phyloP scores from a whole-genome alignment of 2,113 vertebrate species.

The Campylomormyrus numenius region DNA sequence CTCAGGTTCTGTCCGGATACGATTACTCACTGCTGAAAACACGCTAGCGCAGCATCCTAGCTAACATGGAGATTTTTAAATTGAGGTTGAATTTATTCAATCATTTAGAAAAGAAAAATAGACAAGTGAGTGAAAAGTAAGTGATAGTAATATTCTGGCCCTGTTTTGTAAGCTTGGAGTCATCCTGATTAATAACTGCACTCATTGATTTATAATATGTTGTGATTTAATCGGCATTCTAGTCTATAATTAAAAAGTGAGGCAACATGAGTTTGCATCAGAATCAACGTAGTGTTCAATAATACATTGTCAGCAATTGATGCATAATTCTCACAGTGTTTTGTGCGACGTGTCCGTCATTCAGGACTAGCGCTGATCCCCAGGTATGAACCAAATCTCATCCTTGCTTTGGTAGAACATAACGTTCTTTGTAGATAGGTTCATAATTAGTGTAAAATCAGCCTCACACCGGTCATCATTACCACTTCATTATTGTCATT shows the following conservation, averaged over 20 bases:
- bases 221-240: neutral
- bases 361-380: neutral
- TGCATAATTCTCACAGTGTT: neutral
- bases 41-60: constrained; percentile 19
- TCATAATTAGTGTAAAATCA: constrained; percentile 53
- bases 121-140: neutral
- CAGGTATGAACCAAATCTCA: constrained; percentile 41
- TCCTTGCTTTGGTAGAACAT: constrained; percentile 30
- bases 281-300: neutral
- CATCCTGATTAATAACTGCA: neutral
- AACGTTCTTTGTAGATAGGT: constrained; percentile 38
- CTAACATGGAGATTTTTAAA: neutral
- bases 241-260: neutral
- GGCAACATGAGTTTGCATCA: neutral
- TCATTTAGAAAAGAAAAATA: neutral
- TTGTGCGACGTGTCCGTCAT: neutral
- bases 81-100: neutral
- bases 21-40: constrained; percentile 45
- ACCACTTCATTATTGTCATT: constrained; percentile 43
- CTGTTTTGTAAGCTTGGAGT: neutral
- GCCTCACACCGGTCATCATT: constrained; percentile 37
- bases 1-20: constrained; percentile 40
- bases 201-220: neutral
- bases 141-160: neutral
- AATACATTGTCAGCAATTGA: neutral